Percentiles rank a stretch among this genome's conserved stretches.
These are phyloP conservation scores for Palythoa caribaeorum DNA, from an alignment of 92 coral and sea anemone genomes.

Conservation along the genomic window DNA sequence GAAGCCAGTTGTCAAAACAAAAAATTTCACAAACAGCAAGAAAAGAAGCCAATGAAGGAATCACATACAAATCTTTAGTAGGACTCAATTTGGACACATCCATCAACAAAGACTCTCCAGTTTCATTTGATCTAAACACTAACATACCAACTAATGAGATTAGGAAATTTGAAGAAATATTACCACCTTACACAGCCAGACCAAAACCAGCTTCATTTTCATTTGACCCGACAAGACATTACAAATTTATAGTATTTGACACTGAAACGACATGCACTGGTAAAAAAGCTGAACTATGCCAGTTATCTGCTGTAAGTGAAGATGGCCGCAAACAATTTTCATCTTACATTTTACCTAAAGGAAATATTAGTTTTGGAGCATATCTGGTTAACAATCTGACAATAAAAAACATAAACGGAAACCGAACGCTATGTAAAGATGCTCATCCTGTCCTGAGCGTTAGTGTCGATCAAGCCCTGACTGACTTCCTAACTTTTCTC, in stretches of 20 bases:
- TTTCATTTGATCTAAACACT: background rate
- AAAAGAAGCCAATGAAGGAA: constrained; percentile 63
- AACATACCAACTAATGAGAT: constrained; percentile 37
- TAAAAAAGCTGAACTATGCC: constrained; percentile 23
- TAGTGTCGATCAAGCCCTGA: background rate
- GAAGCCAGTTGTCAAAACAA: constrained; percentile 21
- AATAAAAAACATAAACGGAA: constrained; percentile 24
- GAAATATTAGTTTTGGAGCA: constrained; percentile 37
- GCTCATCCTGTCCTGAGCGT: background rate
- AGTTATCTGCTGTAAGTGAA: constrained; percentile 26
- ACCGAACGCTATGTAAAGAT: constrained; percentile 2
- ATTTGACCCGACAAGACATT: background rate
- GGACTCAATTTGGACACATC: constrained; percentile 25
- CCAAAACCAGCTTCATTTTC: background rate
- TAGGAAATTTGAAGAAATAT: constrained; percentile 44
- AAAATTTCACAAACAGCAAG: constrained; percentile 32
- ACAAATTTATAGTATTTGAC: background rate
- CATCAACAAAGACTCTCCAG: background rate
- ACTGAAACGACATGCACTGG: constrained; percentile 45
- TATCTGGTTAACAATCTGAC: constrained; percentile 17
- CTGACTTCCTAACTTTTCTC: background rate
- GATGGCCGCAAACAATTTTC: constrained; percentile 27
- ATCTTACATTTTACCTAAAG: constrained; percentile 20
- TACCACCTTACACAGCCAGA: constrained; percentile 8
- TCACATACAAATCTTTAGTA: constrained; percentile 43